Base-by-base conservation (phyloP, 2,113 vertebrate species). In the Rousettus leschenaultii region DNA sequence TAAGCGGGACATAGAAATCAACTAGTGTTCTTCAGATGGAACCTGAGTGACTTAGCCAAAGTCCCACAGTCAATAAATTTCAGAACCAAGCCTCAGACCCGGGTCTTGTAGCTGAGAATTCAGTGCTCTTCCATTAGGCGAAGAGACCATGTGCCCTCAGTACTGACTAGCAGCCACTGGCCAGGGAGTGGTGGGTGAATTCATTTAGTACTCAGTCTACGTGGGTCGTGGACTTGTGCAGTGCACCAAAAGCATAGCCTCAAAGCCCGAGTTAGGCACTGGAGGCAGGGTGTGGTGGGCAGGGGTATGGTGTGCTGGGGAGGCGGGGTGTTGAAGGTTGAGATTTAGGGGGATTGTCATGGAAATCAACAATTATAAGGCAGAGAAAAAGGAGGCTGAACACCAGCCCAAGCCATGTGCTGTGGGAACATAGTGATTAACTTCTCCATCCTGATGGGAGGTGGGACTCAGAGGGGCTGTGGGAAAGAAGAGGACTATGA, bases 81-180 rank as follows among this genome's bases (percentile, higher is more conserved):
- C 43, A 40, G 33, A 88, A 24, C 24, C 19, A 14, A 48, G 35
- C 43, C 48, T 63, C 30, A 55, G 57, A 24, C 24, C 35, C 0
- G 12, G 59, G 26, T 40, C 35, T 45, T 61, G 30, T 19, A 40
- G 26, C 79, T 63, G 66, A 51, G 35, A 57, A 26, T 66, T 26
- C 18, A 26, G 30, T 26, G 14, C 33, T 40, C 51, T 66, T 68
- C 26, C 48, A 7, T 33, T 16, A 35, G 80, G n/a, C 7, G 13
- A 5, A 43, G 0, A 33, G 38, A 12, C 33, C 6, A 3, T 1
- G 5, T 3, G 0, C 22, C 57, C 75, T 74, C 14, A 7, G 14
- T 35, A 26, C 24, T 68, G 66, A 30, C 12, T 1, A n/a, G 53
- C 16, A 21, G 48, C 38, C 5, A 5, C 7, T 6, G 26, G 51